These are phyloP conservation scores for Calidris pugnax DNA, from an alignment of 2,113 vertebrate genomes.

Conservation along the genomic window DNA sequence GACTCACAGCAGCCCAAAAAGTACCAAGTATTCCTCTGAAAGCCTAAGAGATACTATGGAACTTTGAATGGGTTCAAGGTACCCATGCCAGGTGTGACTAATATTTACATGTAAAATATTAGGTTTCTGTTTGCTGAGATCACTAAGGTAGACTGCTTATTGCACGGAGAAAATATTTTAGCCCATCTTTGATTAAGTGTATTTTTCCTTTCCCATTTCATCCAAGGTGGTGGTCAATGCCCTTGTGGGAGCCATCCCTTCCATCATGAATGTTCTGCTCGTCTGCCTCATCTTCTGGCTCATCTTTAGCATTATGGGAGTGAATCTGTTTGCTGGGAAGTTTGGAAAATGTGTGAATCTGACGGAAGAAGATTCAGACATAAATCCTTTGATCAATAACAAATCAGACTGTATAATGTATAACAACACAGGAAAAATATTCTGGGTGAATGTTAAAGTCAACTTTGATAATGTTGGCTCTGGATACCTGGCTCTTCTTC, in stretches of 20 bases:
- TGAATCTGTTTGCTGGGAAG: slow-evolving; percentile 91
- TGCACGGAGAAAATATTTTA: neutral
- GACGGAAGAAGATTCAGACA: slow-evolving; percentile 63
- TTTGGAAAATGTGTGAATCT: slow-evolving; percentile 89
- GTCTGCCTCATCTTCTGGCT: slow-evolving; percentile 97
- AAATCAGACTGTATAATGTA: slow-evolving; percentile 75
- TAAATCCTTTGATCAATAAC: slow-evolving; percentile 66
- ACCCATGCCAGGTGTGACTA: neutral
- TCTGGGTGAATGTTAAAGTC: slow-evolving; percentile 94
- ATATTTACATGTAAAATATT: neutral
- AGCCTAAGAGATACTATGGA: neutral
- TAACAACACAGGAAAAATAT: slow-evolving; percentile 81
- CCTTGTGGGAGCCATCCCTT: slow-evolving; percentile 93
- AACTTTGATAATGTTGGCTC: slow-evolving; percentile 96
- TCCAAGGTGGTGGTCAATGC: slow-evolving; percentile 94
- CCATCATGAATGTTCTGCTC: slow-evolving; percentile 94
- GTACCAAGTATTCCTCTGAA: neutral
- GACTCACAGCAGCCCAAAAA: neutral
- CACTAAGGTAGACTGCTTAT: neutral
- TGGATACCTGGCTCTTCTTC: slow-evolving; percentile 94
- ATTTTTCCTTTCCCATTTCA: neutral
- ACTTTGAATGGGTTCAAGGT: neutral
- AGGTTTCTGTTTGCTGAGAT: neutral
- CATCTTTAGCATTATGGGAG: slow-evolving; percentile 95
- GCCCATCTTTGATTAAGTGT: neutral